Percentiles rank a stretch among this genome's conserved stretches.
These are phyloP conservation scores for cattle (Bos taurus) DNA, from an alignment of 2,113 vertebrate genomes.

Conservation along the genomic window ARS-UCD2.0 NC_037334.1:53442001-53442500, in stretches of 20 bases:
- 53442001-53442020: neutral
- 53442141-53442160: neutral
- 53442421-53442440: neutral
- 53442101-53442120: too few relatives aligned
- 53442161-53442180: neutral
- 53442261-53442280: neutral
- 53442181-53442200: neutral
- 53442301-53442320: rapidly evolving
- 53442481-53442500: neutral
- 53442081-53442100: neutral
- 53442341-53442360: neutral
- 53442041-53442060: neutral
- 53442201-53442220: neutral
- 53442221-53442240: neutral
- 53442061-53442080: neutral
- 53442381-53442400: neutral
- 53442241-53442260: neutral
- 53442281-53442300: rapidly evolving
- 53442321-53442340: too few relatives aligned
- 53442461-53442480: neutral
- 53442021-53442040: neutral
- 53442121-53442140: neutral
- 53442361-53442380: neutral
- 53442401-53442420: neutral
- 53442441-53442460: neutral